Conservation (phyloP, 2,113 vertebrate species). For the Gasterosteus aculeatus region DNA sequence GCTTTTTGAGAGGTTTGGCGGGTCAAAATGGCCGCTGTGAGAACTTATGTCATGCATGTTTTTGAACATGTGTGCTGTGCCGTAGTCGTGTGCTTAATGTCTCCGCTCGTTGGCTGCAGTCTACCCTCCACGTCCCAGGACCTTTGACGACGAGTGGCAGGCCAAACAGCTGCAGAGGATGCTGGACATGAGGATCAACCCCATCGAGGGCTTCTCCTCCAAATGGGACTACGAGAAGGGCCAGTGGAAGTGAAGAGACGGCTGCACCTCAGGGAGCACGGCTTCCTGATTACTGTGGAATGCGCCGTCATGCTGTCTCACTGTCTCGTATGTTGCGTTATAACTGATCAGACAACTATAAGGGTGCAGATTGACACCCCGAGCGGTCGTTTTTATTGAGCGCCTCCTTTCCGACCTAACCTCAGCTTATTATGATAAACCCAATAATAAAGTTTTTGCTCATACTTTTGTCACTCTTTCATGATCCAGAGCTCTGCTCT, state of each 20-base stretch:
- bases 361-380: not conserved
- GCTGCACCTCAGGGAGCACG: conserved; percentile 18
- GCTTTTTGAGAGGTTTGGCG: not conserved
- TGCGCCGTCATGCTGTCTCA: not conserved
- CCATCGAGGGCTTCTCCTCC: conserved; percentile 82
- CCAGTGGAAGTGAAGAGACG: conserved; percentile 84
- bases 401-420: conserved; percentile 5
- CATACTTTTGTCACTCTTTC: not conserved
- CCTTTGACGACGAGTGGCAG: conserved; percentile 82
- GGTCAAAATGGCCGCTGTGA: not conserved
- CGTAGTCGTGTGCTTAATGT: not conserved
- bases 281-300: not conserved
- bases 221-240: conserved; percentile 88
- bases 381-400: no score
- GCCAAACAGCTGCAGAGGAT: conserved; percentile 83
- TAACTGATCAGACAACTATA: conserved; percentile 10
- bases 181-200: conserved; percentile 86
- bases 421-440: not conserved
- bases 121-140: conserved; percentile 79
- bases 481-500: not conserved
- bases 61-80: not conserved
- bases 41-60: not conserved
- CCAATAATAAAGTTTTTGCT: conserved; percentile 23
- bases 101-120: conserved; percentile 67
- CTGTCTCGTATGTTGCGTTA: not conserved